phyloP scores from a whole-genome alignment of 2,113 vertebrate genomes.

The Mastomys coucha region DNA sequence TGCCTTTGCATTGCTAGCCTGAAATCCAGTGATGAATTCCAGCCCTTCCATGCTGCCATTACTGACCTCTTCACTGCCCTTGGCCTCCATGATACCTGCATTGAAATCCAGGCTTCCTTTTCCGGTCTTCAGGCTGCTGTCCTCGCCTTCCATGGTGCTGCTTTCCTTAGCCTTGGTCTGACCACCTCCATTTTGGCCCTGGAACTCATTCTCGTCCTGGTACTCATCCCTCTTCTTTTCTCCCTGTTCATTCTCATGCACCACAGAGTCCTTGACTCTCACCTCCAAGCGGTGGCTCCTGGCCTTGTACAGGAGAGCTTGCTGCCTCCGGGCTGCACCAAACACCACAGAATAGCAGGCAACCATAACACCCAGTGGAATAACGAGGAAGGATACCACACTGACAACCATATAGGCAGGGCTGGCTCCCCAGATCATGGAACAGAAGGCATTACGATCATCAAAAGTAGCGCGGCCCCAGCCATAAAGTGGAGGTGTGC shows the following conservation, averaged over 20 bases:
- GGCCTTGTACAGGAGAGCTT: slow-evolving; percentile 91
- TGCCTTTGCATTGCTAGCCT: neutral
- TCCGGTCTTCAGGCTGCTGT: neutral
- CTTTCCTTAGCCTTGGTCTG: slow-evolving; percentile 55
- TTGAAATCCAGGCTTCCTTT: neutral
- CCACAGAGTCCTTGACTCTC: slow-evolving; percentile 76
- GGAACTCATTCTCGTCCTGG: slow-evolving; percentile 40
- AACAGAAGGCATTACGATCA: slow-evolving; percentile 88
- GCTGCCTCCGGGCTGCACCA: slow-evolving; percentile 91
- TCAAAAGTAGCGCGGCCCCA: slow-evolving; percentile 93
- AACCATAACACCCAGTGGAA: slow-evolving; percentile 92
- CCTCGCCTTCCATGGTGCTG: neutral
- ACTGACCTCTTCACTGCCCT: neutral
- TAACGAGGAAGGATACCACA: slow-evolving; percentile 90
- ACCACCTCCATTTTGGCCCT: neutral
- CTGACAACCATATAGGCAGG: slow-evolving; percentile 90
- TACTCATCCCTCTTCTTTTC: slow-evolving; percentile 30
- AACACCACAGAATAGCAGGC: slow-evolving; percentile 95
- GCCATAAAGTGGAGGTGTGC: slow-evolving; percentile 93
- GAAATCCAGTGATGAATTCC: neutral
- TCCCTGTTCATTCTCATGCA: slow-evolving; percentile 51
- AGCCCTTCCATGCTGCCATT: neutral
- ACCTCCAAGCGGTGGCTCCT: slow-evolving; percentile 83
- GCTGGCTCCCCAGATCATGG: slow-evolving; percentile 92
- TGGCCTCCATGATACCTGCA: neutral